These are phyloP conservation scores for Trachythela sp. DNA, from an alignment of 64 coral and sea anemone species.

Conservation along the genomic window DNA sequence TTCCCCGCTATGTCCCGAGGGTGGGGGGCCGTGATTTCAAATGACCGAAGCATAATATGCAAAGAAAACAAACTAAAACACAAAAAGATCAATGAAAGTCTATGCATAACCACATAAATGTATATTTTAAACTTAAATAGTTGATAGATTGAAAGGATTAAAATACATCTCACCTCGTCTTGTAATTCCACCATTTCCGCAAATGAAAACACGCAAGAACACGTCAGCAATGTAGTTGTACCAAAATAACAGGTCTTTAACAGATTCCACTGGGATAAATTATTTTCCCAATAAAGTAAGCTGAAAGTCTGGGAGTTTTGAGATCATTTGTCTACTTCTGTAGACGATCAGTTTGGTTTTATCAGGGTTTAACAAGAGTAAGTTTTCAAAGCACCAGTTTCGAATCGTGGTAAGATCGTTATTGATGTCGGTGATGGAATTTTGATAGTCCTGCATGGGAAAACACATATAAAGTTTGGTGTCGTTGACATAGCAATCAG, in stretches of 20 bases:
- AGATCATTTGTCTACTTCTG: too few species aligned
- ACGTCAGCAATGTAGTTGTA: too few species aligned
- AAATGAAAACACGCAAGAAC: neutral
- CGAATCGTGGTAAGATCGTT: neutral
- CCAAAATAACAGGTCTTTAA: too few species aligned
- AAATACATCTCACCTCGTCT: neutral
- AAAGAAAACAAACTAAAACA: neutral
- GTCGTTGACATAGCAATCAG: neutral
- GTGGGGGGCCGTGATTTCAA: too few species aligned
- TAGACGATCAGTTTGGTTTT: too few species aligned
- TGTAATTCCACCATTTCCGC: neutral
- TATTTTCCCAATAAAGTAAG: too few species aligned
- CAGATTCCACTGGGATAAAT: too few species aligned
- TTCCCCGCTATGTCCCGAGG: too few species aligned
- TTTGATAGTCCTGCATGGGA: neutral
- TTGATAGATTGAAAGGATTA: constrained; percentile 9
- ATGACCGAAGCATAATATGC: too few species aligned
- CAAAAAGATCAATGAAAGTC: neutral
- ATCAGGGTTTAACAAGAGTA: too few species aligned
- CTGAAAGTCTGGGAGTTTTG: too few species aligned
- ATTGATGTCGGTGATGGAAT: neutral
- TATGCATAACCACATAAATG: neutral
- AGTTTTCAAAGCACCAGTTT: too few species aligned
- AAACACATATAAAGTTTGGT: neutral
- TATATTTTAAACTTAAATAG: neutral